Evolutionary conservation across 2,888 invertebrate species (phyloP).

Genomic region (Drosophila dives): DNA sequence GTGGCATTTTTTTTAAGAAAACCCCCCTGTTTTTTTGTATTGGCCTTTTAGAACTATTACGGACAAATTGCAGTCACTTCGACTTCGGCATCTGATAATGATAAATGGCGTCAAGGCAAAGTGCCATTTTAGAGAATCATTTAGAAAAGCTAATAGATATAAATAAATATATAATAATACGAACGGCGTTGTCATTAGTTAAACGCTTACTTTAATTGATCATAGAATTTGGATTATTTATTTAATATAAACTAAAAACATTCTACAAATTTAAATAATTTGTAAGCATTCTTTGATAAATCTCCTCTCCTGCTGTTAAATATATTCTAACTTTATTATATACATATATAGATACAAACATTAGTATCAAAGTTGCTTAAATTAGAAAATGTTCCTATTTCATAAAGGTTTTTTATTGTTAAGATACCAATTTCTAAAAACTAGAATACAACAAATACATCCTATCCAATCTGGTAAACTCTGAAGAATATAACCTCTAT

Average conservation of each 20-base stretch:
- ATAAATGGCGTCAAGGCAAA: constrained; percentile 34
- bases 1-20: background rate
- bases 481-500: too few species aligned
- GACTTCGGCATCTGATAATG: constrained; percentile 35
- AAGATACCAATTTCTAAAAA: too few species aligned
- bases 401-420: too few species aligned
- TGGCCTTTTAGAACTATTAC: constrained; percentile 28
- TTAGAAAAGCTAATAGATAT: background rate
- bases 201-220: too few species aligned
- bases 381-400: too few species aligned
- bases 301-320: too few species aligned
- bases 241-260: background rate
- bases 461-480: too few species aligned
- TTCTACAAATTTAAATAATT: background rate
- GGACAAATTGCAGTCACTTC: constrained; percentile 39
- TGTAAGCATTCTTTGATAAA: too few species aligned
- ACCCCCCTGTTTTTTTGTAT: background rate
- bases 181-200: background rate
- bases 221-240: background rate
- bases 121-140: constrained; percentile 28
- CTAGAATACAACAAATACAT: too few species aligned
- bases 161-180: background rate
- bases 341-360: too few species aligned
- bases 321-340: too few species aligned
- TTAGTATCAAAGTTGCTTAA: too few species aligned